Base-by-base conservation (phyloP, 2,888 invertebrate genomes). In the Bibio marci region DNA sequence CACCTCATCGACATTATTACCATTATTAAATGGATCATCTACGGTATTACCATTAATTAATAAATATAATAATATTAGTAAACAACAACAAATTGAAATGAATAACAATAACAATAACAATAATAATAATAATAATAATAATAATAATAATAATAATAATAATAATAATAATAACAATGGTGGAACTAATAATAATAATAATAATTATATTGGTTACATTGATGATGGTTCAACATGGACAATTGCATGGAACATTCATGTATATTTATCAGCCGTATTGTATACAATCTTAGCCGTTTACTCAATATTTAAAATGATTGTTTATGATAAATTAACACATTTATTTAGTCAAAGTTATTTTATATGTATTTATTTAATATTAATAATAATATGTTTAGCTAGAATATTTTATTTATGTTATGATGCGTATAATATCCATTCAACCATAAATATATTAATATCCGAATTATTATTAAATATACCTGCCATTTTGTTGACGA, bases 211-310 rank as follows among this genome's bases (percentile, higher is more conserved):
- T 22, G 22, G 22, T 22, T n/a, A n/a, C n/a, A n/a, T n/a, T 13
- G 17, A 26, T 48, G 51, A 18, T 30, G 44, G 40, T 15, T 50
- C 50, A 1, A 78, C 80, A 1, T 83, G 85, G 79, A 73, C 80
- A 1, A 77, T 85, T 46, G 87, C 86, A 2, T 91, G 90, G 91
- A 83, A 88, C 52, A 73, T 90, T 8, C 91, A 92, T 56, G 80
- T 91, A 5, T 92, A 91, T 62, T 62, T 85, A 30, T 80, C 83
- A 0, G 90, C 88, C 2, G 75, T 80, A 13, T 71, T 86, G 52
- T 92, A 90, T 56, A 79, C 83, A 0, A 65, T 88, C 11, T 63
- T 92, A 49, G 85, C 87, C 0, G 70, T 86, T 1, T 86, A 81
- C 55, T 86, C 86, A 17, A 76, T 88, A 43, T 78, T 85, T 53